Conservation (phyloP, 2,888 invertebrate species). For the Oligia strigilis region DNA sequence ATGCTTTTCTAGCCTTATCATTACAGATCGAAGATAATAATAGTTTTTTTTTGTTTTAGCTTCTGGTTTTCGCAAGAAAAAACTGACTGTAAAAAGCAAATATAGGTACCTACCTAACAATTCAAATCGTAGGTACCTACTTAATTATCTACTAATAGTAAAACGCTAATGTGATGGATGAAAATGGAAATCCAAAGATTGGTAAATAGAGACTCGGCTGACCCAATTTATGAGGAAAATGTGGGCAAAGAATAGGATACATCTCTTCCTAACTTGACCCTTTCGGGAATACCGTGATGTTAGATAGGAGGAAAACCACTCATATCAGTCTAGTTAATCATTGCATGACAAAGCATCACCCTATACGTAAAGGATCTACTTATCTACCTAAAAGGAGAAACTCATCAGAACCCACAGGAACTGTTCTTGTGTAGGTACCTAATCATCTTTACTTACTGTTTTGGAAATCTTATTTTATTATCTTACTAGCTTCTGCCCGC, state of each 20-base stretch:
- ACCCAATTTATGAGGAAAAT: background rate
- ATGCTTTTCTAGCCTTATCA: conserved; percentile 14
- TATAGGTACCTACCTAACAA: no score
- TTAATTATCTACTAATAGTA: no score
- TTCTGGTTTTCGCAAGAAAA: conserved; percentile 22
- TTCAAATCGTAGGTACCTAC: background rate
- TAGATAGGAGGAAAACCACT: conserved; percentile 1
- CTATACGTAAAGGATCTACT: background rate
- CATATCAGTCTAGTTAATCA: background rate
- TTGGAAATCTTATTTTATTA: no score
- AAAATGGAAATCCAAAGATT: background rate
- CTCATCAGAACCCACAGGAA: background rate
- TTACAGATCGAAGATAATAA: conserved; percentile 10
- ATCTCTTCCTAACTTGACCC: background rate
- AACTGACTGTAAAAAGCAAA: background rate
- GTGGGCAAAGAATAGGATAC: background rate
- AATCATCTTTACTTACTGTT: no score
- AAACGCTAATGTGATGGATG: background rate
- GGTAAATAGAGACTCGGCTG: background rate
- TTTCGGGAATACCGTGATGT: background rate
- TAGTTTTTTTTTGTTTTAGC: conserved; percentile 14
- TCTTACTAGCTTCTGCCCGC: no score
- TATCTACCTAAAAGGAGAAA: background rate
- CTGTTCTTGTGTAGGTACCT: no score
- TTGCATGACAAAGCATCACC: conserved; percentile 3